A percentile compares a stretch with the other conserved stretches of the same genome.
Conservation (phyloP, 2,797 vertebrate genomes). For the Lepidocolaptes lacrymiger region DNA sequence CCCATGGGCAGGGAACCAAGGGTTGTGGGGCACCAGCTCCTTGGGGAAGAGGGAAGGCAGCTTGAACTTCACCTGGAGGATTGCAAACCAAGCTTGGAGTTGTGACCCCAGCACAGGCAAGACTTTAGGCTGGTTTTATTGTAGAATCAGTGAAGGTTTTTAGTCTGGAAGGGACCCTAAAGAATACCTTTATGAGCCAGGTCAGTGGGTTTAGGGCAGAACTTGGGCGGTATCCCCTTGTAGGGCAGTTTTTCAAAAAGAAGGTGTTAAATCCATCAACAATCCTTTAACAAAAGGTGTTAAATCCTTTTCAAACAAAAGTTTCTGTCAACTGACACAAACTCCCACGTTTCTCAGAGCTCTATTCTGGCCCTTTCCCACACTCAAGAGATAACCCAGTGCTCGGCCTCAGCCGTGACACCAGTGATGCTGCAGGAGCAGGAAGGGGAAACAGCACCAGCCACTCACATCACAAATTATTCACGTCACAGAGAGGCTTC, state of each 20-base stretch:
- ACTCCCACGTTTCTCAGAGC: not conserved
- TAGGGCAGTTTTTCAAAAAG: not conserved
- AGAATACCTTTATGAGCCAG: rapidly evolving
- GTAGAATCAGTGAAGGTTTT: not conserved
- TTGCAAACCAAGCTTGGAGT: rapidly evolving
- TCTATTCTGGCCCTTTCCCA: not conserved
- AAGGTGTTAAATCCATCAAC: not conserved
- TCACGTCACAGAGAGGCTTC: not conserved
- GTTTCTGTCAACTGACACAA: too few relatives aligned
- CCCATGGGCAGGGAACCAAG: rapidly evolving
- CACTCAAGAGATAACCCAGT: not conserved
- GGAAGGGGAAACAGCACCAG: not conserved
- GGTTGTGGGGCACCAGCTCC: rapidly evolving
- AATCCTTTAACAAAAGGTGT: not conserved
- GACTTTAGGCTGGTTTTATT: not conserved
- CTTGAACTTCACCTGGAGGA: not conserved
- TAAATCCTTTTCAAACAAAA: not conserved
- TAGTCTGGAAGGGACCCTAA: not conserved
- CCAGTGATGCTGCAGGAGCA: rapidly evolving
- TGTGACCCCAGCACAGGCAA: not conserved
- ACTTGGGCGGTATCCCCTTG: not conserved
- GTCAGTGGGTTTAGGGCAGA: not conserved
- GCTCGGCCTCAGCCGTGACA: rapidly evolving
- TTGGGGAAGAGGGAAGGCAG: rapidly evolving
- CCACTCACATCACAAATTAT: not conserved